These are phyloP conservation scores for Lasioglossum morio DNA, from an alignment of 2,888 invertebrate genomes.

Conservation along the genomic window DNA sequence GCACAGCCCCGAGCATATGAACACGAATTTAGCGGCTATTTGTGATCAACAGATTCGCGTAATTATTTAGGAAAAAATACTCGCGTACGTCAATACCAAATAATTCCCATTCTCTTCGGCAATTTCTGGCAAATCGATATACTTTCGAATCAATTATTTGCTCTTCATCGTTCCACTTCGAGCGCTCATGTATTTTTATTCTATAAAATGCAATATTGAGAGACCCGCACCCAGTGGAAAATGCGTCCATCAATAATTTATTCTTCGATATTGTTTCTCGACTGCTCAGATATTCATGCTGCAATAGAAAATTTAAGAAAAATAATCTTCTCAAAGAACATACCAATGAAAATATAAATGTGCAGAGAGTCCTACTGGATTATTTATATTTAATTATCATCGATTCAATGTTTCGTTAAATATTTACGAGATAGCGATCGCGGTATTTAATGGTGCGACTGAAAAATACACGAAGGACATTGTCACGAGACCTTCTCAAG, in stretches of 20 bases:
- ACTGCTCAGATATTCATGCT: neutral
- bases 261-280: neutral
- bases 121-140: neutral
- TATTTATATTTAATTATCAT: neutral
- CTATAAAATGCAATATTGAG: neutral
- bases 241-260: neutral
- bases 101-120: neutral
- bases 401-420: neutral
- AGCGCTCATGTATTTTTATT: neutral
- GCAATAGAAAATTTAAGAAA: neutral
- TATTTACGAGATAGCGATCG: neutral
- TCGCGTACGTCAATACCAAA: neutral
- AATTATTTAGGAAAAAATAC: neutral
- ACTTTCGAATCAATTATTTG: neutral
- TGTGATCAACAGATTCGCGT: neutral
- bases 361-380: no score
- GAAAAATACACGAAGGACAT: neutral
- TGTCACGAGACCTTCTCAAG: neutral
- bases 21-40: neutral
- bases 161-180: neutral
- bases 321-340: neutral
- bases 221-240: neutral
- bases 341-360: neutral
- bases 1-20: neutral
- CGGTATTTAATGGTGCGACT: neutral